Conservation (phyloP, 2,113 vertebrate species). For the Motacilla tschutschensis region DNA sequence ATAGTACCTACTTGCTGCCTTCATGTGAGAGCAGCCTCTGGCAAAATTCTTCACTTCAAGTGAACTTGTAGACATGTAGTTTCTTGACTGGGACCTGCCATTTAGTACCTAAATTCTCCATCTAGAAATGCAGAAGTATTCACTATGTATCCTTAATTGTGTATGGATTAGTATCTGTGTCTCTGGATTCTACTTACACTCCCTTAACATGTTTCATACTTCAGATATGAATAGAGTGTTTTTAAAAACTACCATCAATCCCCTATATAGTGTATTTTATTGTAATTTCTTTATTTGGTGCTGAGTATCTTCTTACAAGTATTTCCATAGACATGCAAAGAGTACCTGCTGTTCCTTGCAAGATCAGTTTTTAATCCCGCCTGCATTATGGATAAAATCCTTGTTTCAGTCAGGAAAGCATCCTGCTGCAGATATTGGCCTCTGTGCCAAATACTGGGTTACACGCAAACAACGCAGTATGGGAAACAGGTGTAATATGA, state of each 20-base stretch:
- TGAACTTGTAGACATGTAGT: neutral
- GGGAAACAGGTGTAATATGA: neutral
- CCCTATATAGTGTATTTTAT: neutral
- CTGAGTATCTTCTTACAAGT: neutral
- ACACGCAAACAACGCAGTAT: neutral
- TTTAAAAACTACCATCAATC: neutral
- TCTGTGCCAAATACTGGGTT: neutral
- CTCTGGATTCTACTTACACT: neutral
- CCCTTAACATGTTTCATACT: neutral
- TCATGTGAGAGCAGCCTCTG: neutral
- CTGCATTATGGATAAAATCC: neutral
- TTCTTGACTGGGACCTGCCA: neutral
- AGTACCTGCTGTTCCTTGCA: neutral
- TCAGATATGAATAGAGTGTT: neutral
- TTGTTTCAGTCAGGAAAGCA: neutral
- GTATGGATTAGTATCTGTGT: neutral
- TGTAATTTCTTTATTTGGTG: neutral
- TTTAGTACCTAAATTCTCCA: neutral
- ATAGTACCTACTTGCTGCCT: neutral
- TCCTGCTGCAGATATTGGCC: neutral
- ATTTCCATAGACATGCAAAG: neutral
- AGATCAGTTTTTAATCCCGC: neutral
- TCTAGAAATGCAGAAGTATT: neutral
- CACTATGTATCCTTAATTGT: neutral
- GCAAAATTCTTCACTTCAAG: neutral